phyloP scores from a whole-genome alignment of 2,888 invertebrate genomes.

The Pollenia angustigena region DNA sequence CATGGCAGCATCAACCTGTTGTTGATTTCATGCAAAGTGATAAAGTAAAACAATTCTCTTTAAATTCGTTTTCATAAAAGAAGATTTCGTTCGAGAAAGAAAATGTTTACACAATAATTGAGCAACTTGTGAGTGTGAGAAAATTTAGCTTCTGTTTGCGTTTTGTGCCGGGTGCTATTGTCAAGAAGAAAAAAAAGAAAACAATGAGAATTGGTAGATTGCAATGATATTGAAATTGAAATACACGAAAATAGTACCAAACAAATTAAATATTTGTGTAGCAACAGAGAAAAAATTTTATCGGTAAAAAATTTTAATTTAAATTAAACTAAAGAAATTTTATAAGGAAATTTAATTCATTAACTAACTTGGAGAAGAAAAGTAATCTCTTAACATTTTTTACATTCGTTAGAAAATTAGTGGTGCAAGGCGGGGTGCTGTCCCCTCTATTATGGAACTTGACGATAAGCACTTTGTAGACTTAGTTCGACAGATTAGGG shows the following conservation, averaged over 20 bases:
- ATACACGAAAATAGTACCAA: neutral
- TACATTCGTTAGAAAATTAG: too few relatives aligned
- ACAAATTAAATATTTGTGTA: neutral
- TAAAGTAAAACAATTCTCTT: slow-evolving; percentile 11
- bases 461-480: too few relatives aligned
- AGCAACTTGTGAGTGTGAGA: neutral
- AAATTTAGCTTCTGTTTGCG: neutral
- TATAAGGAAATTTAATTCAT: too few relatives aligned
- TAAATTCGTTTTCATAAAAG: neutral
- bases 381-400: too few relatives aligned
- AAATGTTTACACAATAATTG: neutral
- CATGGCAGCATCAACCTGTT: slow-evolving; percentile 32
- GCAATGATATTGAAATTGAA: neutral
- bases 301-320: neutral
- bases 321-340: too few relatives aligned
- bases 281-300: neutral
- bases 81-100: neutral
- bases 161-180: neutral
- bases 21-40: slow-evolving; percentile 24
- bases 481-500: too few relatives aligned
- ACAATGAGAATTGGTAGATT: slow-evolving; percentile 4
- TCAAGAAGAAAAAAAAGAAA: slow-evolving; percentile 25
- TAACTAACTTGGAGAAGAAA: too few relatives aligned
- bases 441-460: too few relatives aligned
- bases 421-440: too few relatives aligned